Percentiles rank a stretch among this genome's conserved stretches.
Conservation (phyloP, 2,888 invertebrate genomes). For the Napeogenes inachia region DNA sequence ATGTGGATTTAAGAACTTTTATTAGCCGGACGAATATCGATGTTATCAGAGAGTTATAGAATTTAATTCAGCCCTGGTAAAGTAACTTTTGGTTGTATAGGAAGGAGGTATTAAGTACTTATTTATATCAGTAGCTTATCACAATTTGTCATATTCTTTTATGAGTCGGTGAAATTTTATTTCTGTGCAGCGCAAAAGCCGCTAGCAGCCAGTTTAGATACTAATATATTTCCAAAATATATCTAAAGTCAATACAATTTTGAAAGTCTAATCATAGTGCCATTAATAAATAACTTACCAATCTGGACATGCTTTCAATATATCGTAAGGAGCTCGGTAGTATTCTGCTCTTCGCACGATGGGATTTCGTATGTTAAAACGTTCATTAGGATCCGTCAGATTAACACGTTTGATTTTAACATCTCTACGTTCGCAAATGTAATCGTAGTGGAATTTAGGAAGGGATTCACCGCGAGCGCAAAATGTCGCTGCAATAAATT, state of each 20-base stretch:
- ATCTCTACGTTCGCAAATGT: constrained; percentile 65
- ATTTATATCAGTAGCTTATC: too few relatives aligned
- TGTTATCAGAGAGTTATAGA: too few relatives aligned
- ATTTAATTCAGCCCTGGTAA: too few relatives aligned
- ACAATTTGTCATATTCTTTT: too few relatives aligned
- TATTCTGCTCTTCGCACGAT: constrained; percentile 66
- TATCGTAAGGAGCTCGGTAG: constrained; percentile 66
- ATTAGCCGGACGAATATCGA: too few relatives aligned
- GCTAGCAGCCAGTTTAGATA: too few relatives aligned
- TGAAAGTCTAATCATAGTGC: background rate
- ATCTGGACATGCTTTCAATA: constrained; percentile 68
- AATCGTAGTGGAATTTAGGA: constrained; percentile 70
- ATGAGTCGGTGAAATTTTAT: too few relatives aligned
- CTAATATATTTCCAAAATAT: background rate
- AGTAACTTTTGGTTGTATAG: too few relatives aligned
- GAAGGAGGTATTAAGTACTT: too few relatives aligned
- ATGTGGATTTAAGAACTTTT: too few relatives aligned
- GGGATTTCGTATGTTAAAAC: constrained; percentile 65
- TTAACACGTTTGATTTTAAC: constrained; percentile 66
- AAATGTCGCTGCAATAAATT: constrained; percentile 47
- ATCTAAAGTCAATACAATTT: background rate
- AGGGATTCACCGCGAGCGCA: constrained; percentile 62
- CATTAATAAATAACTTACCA: constrained; percentile 42
- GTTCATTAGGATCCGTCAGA: constrained; percentile 65
- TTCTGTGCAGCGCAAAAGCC: too few relatives aligned